Percentiles rank a stretch among this genome's conserved stretches.
These are phyloP conservation scores for Chloroceryle amazona DNA, from an alignment of 2,797 vertebrate genomes.

Conservation along the genomic window DNA sequence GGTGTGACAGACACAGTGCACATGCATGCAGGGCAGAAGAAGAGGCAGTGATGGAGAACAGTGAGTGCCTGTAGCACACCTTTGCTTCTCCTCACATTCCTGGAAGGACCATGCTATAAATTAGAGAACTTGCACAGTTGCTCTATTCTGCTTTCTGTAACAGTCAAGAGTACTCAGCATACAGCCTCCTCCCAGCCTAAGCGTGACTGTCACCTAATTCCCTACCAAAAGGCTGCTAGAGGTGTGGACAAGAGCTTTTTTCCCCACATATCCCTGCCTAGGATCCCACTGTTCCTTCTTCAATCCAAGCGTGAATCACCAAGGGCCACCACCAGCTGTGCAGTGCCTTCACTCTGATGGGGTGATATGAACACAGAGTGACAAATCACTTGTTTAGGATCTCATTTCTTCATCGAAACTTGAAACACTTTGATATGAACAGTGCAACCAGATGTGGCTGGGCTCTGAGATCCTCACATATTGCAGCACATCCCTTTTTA, in stretches of 20 bases:
- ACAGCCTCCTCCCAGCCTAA: not conserved
- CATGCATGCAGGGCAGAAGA: fast-evolving
- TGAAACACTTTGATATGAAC: not conserved
- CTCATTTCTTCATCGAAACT: not conserved
- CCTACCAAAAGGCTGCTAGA: not conserved
- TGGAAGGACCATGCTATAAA: not conserved
- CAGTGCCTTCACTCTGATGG: not conserved
- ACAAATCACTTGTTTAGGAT: not conserved
- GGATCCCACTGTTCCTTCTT: not conserved
- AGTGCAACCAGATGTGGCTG: not conserved
- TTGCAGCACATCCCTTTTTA: not conserved
- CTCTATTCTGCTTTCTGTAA: not conserved
- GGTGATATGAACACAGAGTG: not conserved
- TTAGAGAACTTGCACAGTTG: not conserved
- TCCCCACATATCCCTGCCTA: not conserved
- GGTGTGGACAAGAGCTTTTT: not conserved
- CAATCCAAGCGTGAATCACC: fast-evolving
- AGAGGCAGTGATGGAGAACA: not conserved
- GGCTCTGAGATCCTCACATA: not conserved
- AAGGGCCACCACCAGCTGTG: not conserved
- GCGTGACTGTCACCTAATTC: fast-evolving
- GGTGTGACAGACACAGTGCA: not conserved
- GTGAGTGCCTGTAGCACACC: not conserved
- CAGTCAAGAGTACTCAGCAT: not conserved
- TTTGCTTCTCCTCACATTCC: not conserved